Evolutionary conservation across 1,140 invertebrate species (phyloP).

Genomic region (Diuraphis noxia): DNA sequence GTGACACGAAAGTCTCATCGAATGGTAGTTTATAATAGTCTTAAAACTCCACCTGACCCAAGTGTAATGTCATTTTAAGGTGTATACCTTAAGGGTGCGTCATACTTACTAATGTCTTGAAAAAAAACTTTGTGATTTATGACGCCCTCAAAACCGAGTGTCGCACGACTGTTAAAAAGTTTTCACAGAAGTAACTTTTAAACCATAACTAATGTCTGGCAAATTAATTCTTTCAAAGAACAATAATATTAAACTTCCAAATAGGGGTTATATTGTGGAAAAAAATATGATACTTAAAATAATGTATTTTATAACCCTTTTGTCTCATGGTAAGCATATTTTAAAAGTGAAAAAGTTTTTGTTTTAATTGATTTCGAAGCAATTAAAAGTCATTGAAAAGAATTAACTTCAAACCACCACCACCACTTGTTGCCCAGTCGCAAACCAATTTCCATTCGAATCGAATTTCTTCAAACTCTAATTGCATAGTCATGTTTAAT

Average conservation of each 20-base stretch:
- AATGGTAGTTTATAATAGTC: constrained; percentile 46
- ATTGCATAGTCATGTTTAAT: not conserved
- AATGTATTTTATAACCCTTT: constrained; percentile 23
- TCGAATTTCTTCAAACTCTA: not conserved
- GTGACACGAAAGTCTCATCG: constrained; percentile 45
- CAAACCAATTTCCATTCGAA: constrained; percentile 19
- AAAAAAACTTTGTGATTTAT: constrained; percentile 52
- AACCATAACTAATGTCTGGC: constrained; percentile 49
- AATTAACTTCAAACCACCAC: not conserved
- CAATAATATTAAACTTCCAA: constrained; percentile 32
- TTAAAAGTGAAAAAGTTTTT: constrained; percentile 22
- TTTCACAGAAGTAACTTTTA: constrained; percentile 42
- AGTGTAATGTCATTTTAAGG: constrained; percentile 47
- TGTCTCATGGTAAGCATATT: not conserved
- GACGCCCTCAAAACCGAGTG: constrained; percentile 46
- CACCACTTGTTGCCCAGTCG: constrained; percentile 34
- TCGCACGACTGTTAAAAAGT: constrained; percentile 44
- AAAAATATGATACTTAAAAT: constrained; percentile 33
- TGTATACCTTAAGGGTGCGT: constrained; percentile 18
- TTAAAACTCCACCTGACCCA: constrained; percentile 25
- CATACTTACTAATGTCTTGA: constrained; percentile 41
- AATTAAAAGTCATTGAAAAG: constrained; percentile 32
- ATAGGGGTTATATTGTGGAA: not conserved
- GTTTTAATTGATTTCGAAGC: constrained; percentile 25
- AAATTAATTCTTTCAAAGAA: constrained; percentile 53